Percentiles rank a stretch among this genome's conserved stretches.
These are phyloP conservation scores for Branchinecta sandiegonensis DNA, from an alignment of 2,888 invertebrate species.

Conservation along the genomic window DNA sequence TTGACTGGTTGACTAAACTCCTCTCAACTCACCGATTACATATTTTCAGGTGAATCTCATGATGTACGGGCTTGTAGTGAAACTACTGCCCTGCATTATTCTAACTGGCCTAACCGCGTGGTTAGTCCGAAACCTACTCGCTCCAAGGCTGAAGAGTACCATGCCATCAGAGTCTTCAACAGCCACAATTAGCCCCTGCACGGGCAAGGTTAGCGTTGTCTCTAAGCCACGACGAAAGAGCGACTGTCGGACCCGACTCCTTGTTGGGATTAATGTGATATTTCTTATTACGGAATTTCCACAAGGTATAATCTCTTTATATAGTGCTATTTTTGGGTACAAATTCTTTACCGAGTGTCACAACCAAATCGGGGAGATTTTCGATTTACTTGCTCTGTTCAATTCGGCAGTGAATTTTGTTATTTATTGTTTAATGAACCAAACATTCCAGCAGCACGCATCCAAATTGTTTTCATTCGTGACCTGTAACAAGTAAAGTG, in stretches of 20 bases:
- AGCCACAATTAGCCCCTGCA: neutral
- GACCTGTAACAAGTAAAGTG: neutral
- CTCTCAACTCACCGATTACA: neutral
- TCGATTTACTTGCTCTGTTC: neutral
- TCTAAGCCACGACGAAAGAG: neutral
- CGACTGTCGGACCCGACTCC: neutral
- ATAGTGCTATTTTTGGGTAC: conserved; percentile 10
- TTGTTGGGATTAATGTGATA: conserved; percentile 1
- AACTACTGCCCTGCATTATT: conserved; percentile 1
- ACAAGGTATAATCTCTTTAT: neutral
- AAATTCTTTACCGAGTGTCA: conserved; percentile 1
- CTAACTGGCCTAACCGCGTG: conserved; percentile 3
- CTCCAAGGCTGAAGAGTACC: neutral
- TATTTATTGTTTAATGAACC: neutral
- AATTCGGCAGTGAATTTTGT: conserved; percentile 5
- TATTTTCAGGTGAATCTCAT: neutral
- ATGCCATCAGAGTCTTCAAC: neutral
- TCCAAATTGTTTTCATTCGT: neutral
- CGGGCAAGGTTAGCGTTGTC: neutral
- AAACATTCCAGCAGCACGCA: neutral
- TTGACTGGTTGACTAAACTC: too few species aligned
- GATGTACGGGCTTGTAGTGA: neutral
- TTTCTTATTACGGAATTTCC: neutral
- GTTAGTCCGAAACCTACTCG: neutral
- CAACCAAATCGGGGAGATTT: conserved; percentile 3